A percentile compares a stretch with the other conserved stretches of the same genome.
These are phyloP conservation scores for Mus spretus DNA, from an alignment of 2,797 vertebrate genomes.

Conservation along the genomic window DNA sequence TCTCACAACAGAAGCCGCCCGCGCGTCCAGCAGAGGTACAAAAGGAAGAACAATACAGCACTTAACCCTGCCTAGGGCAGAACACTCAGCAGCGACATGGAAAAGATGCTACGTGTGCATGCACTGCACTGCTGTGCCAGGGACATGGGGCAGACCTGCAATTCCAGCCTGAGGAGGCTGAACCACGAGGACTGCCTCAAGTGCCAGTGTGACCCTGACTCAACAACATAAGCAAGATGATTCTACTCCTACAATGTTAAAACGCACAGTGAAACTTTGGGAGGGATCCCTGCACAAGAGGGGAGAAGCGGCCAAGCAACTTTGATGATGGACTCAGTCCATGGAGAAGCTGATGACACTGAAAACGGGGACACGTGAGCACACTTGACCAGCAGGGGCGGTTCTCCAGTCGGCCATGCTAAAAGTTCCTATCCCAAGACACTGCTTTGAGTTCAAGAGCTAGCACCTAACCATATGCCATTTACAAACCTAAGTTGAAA, in stretches of 20 bases:
- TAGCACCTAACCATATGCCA: neutral
- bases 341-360: accelerated
- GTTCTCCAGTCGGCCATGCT: neutral
- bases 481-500: neutral
- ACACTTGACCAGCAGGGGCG: accelerated
- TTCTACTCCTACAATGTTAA: accelerated
- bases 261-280: neutral
- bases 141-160: too few species aligned
- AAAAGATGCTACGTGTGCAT: neutral
- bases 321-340: neutral
- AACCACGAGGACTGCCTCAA: neutral
- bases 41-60: accelerated
- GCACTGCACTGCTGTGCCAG: neutral
- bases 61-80: accelerated
- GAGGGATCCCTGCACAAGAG: accelerated
- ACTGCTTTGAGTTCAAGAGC: neutral
- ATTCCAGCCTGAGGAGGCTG: neutral
- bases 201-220: neutral
- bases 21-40: accelerated
- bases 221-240: neutral
- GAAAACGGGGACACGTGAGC: neutral
- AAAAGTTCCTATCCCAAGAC: too few species aligned
- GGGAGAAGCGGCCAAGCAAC: neutral
- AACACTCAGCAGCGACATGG: accelerated
- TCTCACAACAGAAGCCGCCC: neutral